These are phyloP conservation scores for Drosophila percnosoma DNA, from an alignment of 2,888 invertebrate genomes.

Conservation along the genomic window DNA sequence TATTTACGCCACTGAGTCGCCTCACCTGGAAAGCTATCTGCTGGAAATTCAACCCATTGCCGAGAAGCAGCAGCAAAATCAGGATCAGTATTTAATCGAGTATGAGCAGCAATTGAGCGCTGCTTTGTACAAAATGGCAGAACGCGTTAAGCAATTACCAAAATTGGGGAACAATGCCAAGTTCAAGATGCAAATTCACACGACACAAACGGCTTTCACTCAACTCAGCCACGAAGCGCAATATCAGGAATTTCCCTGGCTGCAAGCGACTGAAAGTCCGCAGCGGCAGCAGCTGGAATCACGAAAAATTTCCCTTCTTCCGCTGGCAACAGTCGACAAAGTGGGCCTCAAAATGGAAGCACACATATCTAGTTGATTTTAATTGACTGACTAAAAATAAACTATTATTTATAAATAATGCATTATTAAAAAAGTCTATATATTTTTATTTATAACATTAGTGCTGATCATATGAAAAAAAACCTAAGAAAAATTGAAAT, in stretches of 20 bases:
- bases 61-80: neutral
- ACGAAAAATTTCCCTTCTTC: slow-evolving; percentile 66
- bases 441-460: slow-evolving; percentile 1
- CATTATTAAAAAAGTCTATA: neutral
- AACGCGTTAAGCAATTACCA: slow-evolving; percentile 75
- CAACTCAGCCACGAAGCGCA: slow-evolving; percentile 74
- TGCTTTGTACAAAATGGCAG: slow-evolving; percentile 74
- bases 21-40: slow-evolving; percentile 62
- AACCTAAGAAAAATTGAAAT: neutral
- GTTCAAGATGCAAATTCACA: slow-evolving; percentile 81
- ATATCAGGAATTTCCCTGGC: slow-evolving; percentile 83
- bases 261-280: slow-evolving; percentile 52
- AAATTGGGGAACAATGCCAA: slow-evolving; percentile 69
- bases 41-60: slow-evolving; percentile 39
- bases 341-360: slow-evolving; percentile 76
- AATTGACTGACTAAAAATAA: neutral
- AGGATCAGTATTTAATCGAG: slow-evolving; percentile 79
- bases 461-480: neutral
- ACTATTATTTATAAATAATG: neutral
- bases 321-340: slow-evolving; percentile 67
- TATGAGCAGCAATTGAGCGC: slow-evolving; percentile 82
- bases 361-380: slow-evolving; percentile 56
- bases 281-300: neutral
- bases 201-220: slow-evolving; percentile 79
- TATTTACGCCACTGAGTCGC: slow-evolving; percentile 66